These are phyloP conservation scores for Sebastes steindachneri DNA, from an alignment of 2,797 vertebrate genomes.

Conservation along the genomic window DNA sequence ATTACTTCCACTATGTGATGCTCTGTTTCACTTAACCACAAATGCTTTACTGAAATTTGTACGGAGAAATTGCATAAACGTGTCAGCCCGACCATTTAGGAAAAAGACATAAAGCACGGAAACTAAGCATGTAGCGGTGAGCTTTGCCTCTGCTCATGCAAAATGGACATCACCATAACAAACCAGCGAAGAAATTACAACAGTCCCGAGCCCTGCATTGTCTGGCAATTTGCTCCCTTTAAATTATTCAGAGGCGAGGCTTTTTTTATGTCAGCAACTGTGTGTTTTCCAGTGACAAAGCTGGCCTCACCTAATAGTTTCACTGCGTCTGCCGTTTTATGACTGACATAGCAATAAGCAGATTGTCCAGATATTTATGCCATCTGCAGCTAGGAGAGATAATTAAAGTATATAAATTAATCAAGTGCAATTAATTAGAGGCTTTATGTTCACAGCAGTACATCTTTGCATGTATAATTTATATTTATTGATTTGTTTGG, in stretches of 20 bases:
- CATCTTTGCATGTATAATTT: conserved; percentile 99
- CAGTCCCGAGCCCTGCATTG: conserved; percentile 84
- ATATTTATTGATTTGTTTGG: conserved; percentile 99
- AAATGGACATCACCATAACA: conserved; percentile 71
- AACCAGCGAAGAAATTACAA: conserved; percentile 73
- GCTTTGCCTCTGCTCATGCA: conserved; percentile 52
- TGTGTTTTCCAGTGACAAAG: conserved; percentile 87
- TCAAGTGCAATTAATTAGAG: conserved; percentile 99
- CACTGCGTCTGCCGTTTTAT: conserved; percentile 96
- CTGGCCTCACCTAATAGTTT: conserved; percentile 92
- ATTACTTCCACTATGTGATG: neutral
- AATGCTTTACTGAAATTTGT: conserved; percentile 15
- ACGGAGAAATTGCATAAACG: conserved; percentile 22
- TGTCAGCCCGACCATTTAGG: conserved; percentile 21
- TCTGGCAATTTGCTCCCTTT: conserved; percentile 90
- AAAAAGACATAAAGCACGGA: conserved; percentile 42
- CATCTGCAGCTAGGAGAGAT: conserved; percentile 98
- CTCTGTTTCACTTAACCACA: conserved; percentile 10
- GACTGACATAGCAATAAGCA: conserved; percentile 99
- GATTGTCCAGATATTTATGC: conserved; percentile 99
- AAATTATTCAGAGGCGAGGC: conserved; percentile 91
- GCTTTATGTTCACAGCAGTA: conserved; percentile 99
- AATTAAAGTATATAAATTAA: conserved; percentile 99
- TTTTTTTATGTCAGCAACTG: conserved; percentile 84
- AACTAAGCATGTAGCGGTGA: conserved; percentile 39